Evolutionary conservation across 2,888 invertebrate genomes (phyloP).

Genomic region (Campoletis raptor): DNA sequence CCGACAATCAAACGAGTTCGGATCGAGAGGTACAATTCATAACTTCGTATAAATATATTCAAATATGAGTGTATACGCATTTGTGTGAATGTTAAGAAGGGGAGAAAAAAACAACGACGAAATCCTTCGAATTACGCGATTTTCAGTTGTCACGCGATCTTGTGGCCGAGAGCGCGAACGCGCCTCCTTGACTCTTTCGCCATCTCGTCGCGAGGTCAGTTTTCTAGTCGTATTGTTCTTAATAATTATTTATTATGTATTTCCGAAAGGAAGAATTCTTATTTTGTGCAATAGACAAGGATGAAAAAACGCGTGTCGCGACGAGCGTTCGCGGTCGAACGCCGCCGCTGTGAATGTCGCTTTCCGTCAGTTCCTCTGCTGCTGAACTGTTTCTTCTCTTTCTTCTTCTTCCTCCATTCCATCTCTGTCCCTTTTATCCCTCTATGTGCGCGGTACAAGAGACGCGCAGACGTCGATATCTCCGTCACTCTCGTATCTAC

Average conservation of each 20-base stretch:
- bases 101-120: background rate
- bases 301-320: constrained; percentile 13
- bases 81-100: background rate
- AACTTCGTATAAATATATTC: background rate
- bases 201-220: constrained; percentile 37
- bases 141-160: constrained; percentile 9
- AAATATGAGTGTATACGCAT: background rate
- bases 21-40: constrained; percentile 26
- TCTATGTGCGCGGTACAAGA: constrained; percentile 44
- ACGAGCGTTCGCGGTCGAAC: constrained; percentile 36
- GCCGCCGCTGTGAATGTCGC: constrained; percentile 35
- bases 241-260: constrained; percentile 42
- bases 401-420: background rate
- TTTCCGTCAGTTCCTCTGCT: constrained; percentile 23
- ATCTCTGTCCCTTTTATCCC: constrained; percentile 27
- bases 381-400: constrained; percentile 40
- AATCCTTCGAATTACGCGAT: background rate
- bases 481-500: constrained; percentile 23
- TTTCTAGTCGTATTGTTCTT: background rate
- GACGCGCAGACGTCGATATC: constrained; percentile 64
- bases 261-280: background rate
- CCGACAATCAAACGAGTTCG: background rate
- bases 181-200: constrained; percentile 32
- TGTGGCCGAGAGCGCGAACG: constrained; percentile 23
- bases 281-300: background rate